Evolutionary conservation across 2,888 invertebrate species (phyloP), one percentile per base, ranked within the genome.

Genomic region (Xanthorhoe designata): DNA sequence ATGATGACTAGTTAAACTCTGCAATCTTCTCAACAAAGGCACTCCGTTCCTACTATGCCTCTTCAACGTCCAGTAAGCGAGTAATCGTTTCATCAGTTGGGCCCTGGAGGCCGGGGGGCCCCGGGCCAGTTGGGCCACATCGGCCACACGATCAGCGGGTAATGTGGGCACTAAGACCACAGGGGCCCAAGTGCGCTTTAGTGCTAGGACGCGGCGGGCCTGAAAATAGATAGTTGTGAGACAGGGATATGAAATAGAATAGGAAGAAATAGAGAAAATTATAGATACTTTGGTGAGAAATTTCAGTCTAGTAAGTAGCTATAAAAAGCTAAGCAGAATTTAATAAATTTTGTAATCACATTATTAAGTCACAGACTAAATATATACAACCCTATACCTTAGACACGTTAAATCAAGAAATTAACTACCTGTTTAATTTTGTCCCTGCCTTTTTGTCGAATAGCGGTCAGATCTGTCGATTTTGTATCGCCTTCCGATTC

Each of bases 61-160:
- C 87, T 99, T 99, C 51, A 99, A 91, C 3, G 98, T 99, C 99
- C 99, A 99, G 84, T 99, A 99, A 0, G 98, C 97, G 62, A 99
- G 96, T 13, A 99, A 93, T 2, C 98, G 94, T 82, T 97, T 97
- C 78, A 99, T 96, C 78, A 99, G 97, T 75, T 97, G 96, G 24
- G 97, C 96, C 70, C 97, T 96, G 78, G 97, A 97, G 19, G 96
- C 95, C 0, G 88, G 84, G 0, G 90, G 84, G 0, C 91, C 92
- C 1, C 94, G 95, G 7, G 98, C 97, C 80, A 98, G 86, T 10
- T 95, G 94, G 0, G 98, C 96, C 69, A 99, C 98, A 87, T 98
- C 98, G 62, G 97, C 96, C 53, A 99, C 96, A 42, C 98, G 94
- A 73, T 97, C 98, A 0, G 97, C 96, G 0, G 98, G 98, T 78